A percentile compares a stretch with the other conserved stretches of the same genome.
phyloP scores from a whole-genome alignment of 2,888 invertebrate species.

The Oconnorella tubifera region DNA sequence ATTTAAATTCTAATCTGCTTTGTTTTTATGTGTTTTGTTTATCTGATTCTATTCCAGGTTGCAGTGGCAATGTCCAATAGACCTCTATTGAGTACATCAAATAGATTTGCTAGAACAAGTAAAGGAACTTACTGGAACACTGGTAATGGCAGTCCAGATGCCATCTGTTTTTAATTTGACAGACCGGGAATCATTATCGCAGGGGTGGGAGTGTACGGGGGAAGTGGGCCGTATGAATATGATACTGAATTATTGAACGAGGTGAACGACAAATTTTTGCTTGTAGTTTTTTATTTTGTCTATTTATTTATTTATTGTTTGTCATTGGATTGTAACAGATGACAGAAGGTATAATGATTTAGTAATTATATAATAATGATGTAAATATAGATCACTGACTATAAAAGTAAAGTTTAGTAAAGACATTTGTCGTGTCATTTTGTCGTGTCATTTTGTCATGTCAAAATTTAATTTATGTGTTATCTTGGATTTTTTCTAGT shows the following conservation, averaged over 20 bases:
- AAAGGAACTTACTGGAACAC: slow-evolving; percentile 92
- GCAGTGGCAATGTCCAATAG: slow-evolving; percentile 73
- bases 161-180: slow-evolving; percentile 90
- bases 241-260: slow-evolving; percentile 77
- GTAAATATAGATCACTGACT: no score
- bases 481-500: no score
- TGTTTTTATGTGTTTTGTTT: slow-evolving; percentile 12
- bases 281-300: slow-evolving; percentile 4
- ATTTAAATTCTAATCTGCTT: neutral
- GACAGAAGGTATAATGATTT: no score
- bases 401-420: no score
- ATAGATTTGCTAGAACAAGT: slow-evolving; percentile 84
- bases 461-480: no score
- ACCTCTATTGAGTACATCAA: slow-evolving; percentile 78
- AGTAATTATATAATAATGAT: no score
- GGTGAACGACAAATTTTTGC: slow-evolving; percentile 31
- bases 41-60: no score
- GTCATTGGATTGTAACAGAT: neutral
- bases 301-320: slow-evolving; percentile 3
- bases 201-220: slow-evolving; percentile 85
- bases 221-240: slow-evolving; percentile 87
- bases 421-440: no score
- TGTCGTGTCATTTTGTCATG: no score
- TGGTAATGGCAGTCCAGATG: slow-evolving; percentile 93
- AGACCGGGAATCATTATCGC: slow-evolving; percentile 80